Conservation (phyloP, 2,888 invertebrate genomes). For the Pyrocoelia pectoralis region DNA sequence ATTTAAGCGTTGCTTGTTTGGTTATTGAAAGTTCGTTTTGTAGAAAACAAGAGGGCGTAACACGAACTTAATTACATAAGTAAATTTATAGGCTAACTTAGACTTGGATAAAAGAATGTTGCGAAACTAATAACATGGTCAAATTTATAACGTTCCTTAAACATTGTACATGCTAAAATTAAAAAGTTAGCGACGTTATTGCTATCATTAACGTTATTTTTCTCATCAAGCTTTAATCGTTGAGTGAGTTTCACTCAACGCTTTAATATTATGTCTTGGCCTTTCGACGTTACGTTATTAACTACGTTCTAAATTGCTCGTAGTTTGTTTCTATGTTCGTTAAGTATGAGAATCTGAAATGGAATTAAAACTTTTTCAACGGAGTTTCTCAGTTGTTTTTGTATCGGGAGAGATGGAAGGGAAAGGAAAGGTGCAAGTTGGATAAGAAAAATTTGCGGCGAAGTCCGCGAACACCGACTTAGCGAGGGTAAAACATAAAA, state of each 20-base stretch:
- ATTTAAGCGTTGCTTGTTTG: conserved; percentile 2
- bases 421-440: background rate
- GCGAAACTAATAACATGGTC: conserved; percentile 8
- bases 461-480: conserved; percentile 10
- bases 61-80: conserved; percentile 26
- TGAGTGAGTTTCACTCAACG: too few relatives aligned
- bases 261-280: too few relatives aligned
- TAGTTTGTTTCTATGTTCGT: background rate
- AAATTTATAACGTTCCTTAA: conserved; percentile 18
- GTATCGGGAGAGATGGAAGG: background rate
- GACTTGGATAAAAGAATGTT: conserved; percentile 13
- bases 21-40: conserved; percentile 18
- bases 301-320: background rate
- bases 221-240: conserved; percentile 9
- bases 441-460: too few relatives aligned
- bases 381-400: background rate
- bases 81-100: conserved; percentile 11
- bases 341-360: background rate
- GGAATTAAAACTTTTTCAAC: conserved; percentile 8
- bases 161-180: conserved; percentile 9
- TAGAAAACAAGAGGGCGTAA: conserved; percentile 23
- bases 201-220: conserved; percentile 17
- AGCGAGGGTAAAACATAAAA: conserved; percentile 8
- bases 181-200: conserved; percentile 12
- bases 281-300: too few relatives aligned